These are phyloP conservation scores for Pimephales promelas DNA, from an alignment of 2,113 vertebrate genomes.

Conservation along the genomic window DNA sequence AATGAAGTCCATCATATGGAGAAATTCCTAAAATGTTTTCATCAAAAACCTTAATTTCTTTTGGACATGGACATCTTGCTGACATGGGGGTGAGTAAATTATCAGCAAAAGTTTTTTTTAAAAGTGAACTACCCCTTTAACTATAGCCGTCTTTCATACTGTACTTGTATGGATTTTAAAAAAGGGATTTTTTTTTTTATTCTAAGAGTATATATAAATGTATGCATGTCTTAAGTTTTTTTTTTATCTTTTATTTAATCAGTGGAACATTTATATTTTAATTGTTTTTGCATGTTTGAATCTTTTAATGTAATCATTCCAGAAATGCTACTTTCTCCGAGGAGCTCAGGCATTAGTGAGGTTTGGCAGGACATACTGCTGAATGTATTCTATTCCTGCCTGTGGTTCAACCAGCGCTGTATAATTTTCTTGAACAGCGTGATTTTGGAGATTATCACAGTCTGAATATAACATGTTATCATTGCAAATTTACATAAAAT, in stretches of 20 bases:
- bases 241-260: neutral
- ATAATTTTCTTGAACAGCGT: slow-evolving; percentile 26
- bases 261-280: neutral
- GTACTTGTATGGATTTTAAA: no score
- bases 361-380: slow-evolving; percentile 2
- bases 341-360: slow-evolving; percentile 10
- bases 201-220: no score
- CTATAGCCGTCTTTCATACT: no score
- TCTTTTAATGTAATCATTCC: neutral
- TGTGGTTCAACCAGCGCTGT: slow-evolving; percentile 7
- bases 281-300: neutral
- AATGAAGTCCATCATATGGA: no score
- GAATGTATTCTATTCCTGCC: slow-evolving; percentile 21
- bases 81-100: no score
- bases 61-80: no score
- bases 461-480: slow-evolving; percentile 1
- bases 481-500: slow-evolving; percentile 23
- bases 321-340: neutral
- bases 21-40: no score
- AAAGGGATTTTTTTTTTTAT: no score
- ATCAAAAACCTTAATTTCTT: no score
- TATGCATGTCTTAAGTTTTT: no score
- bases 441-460: neutral
- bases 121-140: no score
- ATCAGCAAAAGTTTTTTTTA: no score